Conservation (phyloP, 2,888 invertebrate species). For the Plusia festucae region DNA sequence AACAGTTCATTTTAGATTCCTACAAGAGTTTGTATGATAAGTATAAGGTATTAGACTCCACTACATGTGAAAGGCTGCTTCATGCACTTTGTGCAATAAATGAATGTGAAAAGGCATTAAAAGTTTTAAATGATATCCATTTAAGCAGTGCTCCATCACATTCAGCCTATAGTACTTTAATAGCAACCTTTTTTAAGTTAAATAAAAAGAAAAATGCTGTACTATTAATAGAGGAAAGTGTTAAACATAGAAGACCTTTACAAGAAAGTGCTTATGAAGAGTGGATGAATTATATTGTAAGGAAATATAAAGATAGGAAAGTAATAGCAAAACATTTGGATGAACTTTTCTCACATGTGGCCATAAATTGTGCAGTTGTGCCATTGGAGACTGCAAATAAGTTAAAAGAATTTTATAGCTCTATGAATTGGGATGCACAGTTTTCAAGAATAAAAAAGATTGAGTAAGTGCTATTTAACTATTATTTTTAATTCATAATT, state of each 20-base stretch:
- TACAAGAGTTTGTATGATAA: slow-evolving; percentile 84
- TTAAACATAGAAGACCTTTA: slow-evolving; percentile 79
- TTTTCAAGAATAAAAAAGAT: slow-evolving; percentile 71
- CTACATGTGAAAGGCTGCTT: slow-evolving; percentile 90
- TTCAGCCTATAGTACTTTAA: slow-evolving; percentile 86
- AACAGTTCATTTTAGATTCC: slow-evolving; percentile 87
- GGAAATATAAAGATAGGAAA: slow-evolving; percentile 75
- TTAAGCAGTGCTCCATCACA: slow-evolving; percentile 81
- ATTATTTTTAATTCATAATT: slow-evolving; percentile 6
- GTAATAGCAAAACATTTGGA: slow-evolving; percentile 82
- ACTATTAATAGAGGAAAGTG: slow-evolving; percentile 89
- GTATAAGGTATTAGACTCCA: slow-evolving; percentile 89
- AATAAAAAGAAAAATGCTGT: slow-evolving; percentile 90
- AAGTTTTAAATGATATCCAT: slow-evolving; percentile 90
- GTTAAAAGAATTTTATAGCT: slow-evolving; percentile 69
- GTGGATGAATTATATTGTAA: slow-evolving; percentile 86
- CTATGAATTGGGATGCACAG: slow-evolving; percentile 74
- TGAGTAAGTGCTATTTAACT: slow-evolving; percentile 66
- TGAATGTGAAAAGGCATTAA: slow-evolving; percentile 90
- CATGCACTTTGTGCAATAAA: slow-evolving; percentile 90
- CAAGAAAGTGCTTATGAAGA: slow-evolving; percentile 83
- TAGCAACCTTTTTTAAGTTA: slow-evolving; percentile 89
- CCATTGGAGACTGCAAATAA: slow-evolving; percentile 69
- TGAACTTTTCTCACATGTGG: slow-evolving; percentile 89
- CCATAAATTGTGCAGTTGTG: slow-evolving; percentile 78